Evolutionary conservation across 1,140 invertebrate genomes (phyloP).

Genomic region (Bombus huntii): DNA sequence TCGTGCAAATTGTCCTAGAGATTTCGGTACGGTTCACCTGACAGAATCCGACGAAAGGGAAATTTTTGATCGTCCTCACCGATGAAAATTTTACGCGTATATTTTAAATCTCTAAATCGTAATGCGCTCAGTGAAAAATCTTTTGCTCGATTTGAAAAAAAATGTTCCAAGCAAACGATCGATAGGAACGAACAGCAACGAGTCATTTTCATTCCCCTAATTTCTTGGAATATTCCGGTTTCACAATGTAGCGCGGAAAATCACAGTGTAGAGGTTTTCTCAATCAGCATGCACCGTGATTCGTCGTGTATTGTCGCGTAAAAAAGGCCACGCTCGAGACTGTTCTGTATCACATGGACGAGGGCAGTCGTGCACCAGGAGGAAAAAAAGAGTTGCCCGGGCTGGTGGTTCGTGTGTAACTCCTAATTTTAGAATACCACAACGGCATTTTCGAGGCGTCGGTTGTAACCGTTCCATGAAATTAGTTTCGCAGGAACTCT

Average conservation of each 20-base stretch:
- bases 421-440: conserved; percentile 66
- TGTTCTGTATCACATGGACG: conserved; percentile 18
- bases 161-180: neutral
- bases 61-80: neutral
- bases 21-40: conserved; percentile 6
- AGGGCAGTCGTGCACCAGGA: neutral
- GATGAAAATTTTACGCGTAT: neutral
- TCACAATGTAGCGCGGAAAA: conserved; percentile 7
- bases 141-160: neutral
- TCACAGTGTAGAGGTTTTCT: conserved; percentile 3
- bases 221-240: neutral
- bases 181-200: neutral
- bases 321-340: conserved; percentile 23
- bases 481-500: conserved; percentile 69
- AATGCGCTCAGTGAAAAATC: neutral
- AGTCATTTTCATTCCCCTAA: neutral
- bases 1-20: conserved; percentile 40
- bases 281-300: conserved; percentile 19
- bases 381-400: neutral
- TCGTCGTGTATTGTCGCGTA: conserved; percentile 43
- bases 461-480: conserved; percentile 67
- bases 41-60: neutral
- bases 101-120: neutral
- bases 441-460: conserved; percentile 68
- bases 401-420: conserved; percentile 40